Evolutionary conservation across 2,797 vertebrate genomes (phyloP), one percentile per base, ranked within the genome.

Genomic region (Microtus obscurus): DNA sequence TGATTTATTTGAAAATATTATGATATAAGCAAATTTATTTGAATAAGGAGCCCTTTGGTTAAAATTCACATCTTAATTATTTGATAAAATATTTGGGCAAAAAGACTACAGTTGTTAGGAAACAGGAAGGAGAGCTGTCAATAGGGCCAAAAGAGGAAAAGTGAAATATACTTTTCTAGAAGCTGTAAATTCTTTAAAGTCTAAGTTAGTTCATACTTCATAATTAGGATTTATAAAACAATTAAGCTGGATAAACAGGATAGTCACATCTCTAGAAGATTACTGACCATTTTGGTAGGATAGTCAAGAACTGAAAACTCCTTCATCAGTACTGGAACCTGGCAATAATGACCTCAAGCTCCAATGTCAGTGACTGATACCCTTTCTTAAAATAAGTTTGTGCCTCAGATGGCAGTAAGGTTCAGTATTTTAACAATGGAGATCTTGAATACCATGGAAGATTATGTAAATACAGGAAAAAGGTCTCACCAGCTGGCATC

Each of bases 271-370:
- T 27, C 10, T 67, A 92, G 56, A 53, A 1, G 3, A 87, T 95
- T 87, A 37, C 86, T 82, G 29, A 90, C 78, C 10, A 51, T 76
- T 88, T 87, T 89, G 31, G 65, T 82, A 23, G 51, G 51, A 6
- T 51, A 89, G 71, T 48, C 63, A 95, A 95, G 65, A 94, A 92
- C 43, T 77, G 63, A 87, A 87, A 89, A 87, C 67, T 85, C 7
- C 2, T 89, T 85, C 48, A 61, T 80, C 25, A 85, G 48, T 61
- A 27, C 29, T 77, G n/a, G 21, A 90, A 65, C 81, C 21, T 56
- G 59, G 34, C 45, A 31, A 79, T 69, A 93, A 80, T 48, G 2
- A 13, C 85, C 48, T 89, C 83, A 61, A 88, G 73, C 65, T 81
- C 83, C 40, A 31, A 2, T 40, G 51, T 93, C 65, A 89, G 53